These are phyloP conservation scores for Corythornis leucogaster DNA, from an alignment of 2,797 vertebrate genomes.

Conservation along the genomic window DNA sequence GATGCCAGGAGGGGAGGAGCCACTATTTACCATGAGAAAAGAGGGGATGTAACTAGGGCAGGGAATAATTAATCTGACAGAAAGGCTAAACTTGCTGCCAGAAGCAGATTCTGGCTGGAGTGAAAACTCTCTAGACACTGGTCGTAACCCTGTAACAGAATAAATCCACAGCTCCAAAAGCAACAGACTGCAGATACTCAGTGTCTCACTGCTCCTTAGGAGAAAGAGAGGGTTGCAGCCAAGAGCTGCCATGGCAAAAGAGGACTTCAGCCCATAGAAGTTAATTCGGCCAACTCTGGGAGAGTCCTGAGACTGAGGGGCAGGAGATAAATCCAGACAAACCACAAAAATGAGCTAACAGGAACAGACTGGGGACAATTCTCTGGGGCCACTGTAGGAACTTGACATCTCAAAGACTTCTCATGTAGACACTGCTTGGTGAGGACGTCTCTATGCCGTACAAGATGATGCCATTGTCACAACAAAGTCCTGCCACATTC, in stretches of 20 bases:
- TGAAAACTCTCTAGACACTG: not conserved
- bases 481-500: not conserved
- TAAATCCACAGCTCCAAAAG: not conserved
- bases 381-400: not conserved
- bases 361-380: not conserved
- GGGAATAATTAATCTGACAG: constrained; percentile 37
- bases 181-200: not conserved
- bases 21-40: not conserved
- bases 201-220: not conserved
- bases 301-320: not conserved
- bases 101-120: not conserved
- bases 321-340: not conserved
- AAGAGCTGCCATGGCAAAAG: not conserved
- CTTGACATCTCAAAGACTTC: not conserved
- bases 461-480: not conserved
- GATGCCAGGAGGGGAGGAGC: constrained; percentile 51
- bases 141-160: not conserved
- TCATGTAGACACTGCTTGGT: not conserved
- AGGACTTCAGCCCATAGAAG: not conserved
- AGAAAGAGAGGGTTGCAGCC: not conserved
- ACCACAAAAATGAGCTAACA: not conserved
- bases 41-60: constrained; percentile 33
- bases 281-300: not conserved
- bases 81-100: constrained; percentile 36
- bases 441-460: not conserved